Evolutionary conservation across 2,888 invertebrate genomes (phyloP), one percentile per base, ranked within the genome.

Genomic region (Xylota sylvarum): DNA sequence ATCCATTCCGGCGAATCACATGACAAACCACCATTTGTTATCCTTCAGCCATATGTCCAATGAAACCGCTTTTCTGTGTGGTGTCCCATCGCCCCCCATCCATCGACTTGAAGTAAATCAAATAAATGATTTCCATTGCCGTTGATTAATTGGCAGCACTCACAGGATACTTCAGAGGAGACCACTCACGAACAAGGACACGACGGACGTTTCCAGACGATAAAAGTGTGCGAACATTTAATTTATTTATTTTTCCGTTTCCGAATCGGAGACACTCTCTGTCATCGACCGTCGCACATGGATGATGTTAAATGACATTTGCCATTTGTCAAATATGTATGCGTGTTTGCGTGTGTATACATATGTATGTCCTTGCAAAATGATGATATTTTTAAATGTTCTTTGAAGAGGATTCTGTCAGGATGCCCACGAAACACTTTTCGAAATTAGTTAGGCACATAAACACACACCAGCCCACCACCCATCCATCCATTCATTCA

Each of bases 51-150:
- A 70, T 65, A 69, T 50, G 55, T 48, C 60, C 43, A 14, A 37
- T 10, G 3, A 12, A 37, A 52, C 46, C 52, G 27, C 60, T 40
- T 17, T 35, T 14, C 17, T 17, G 23, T 23, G 23, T 23, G 23
- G 2, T n/a, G n/a, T n/a, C n/a, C n/a, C 12, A 19, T 27, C 2
- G 10, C n/a, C 9, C 9, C 46, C 46, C 19, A 6, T 23, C 62
- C 72, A n/a, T 65, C 32, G n/a, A 43, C 48, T 46, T 14, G 35
- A 9, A 79, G 64, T 82, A 82, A 77, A 86, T 82, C 77, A 86
- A 86, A 82, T 77, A 78, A 86, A 86, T 86, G 82, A 86, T 82
- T 86, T 73, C 77, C 77, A 82, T 62, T 78, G 76, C 67, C 37
- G 67, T 60, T 86, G 86, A 86, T 86, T 86, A 86, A 86, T 82